phyloP scores from a whole-genome alignment of 2,113 vertebrate genomes.

The Maccullochella peelii region DNA sequence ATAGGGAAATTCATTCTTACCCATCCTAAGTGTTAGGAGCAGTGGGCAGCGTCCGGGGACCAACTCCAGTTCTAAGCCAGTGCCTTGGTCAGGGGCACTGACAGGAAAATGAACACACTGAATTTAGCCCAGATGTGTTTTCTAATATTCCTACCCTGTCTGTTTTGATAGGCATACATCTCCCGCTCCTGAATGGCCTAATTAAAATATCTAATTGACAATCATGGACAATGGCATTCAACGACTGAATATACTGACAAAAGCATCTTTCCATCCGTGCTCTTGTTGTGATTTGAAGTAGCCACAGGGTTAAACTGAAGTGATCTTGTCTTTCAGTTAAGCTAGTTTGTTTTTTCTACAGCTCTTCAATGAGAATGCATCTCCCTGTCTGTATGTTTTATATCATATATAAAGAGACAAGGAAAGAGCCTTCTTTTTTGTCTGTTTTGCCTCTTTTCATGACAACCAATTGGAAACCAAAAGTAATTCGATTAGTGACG shows the following conservation, averaged over 20 bases:
- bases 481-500: slow-evolving; percentile 28
- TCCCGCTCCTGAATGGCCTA: slow-evolving; percentile 28
- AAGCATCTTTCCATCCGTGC: slow-evolving; percentile 48
- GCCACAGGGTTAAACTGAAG: slow-evolving; percentile 57
- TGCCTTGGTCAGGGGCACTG: too few relatives aligned
- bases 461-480: not conserved
- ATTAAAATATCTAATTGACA: slow-evolving; percentile 58
- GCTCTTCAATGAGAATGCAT: slow-evolving; percentile 56
- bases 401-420: slow-evolving; percentile 68
- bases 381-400: slow-evolving; percentile 72
- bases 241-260: slow-evolving; percentile 12
- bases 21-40: too few relatives aligned
- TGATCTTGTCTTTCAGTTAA: slow-evolving; percentile 50
- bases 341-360: slow-evolving; percentile 62
- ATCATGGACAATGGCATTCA: slow-evolving; percentile 52
- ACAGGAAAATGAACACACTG: too few relatives aligned
- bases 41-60: too few relatives aligned
- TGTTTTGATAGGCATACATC: slow-evolving; percentile 36
- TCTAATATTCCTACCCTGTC: slow-evolving; percentile 11
- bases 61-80: too few relatives aligned
- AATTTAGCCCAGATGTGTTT: slow-evolving; percentile 37
- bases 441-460: not conserved
- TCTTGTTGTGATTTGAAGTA: slow-evolving; percentile 59
- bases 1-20: too few relatives aligned
- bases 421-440: slow-evolving; percentile 11